phyloP scores from a whole-genome alignment of 2,888 invertebrate species.

The Netelia virgata region DNA sequence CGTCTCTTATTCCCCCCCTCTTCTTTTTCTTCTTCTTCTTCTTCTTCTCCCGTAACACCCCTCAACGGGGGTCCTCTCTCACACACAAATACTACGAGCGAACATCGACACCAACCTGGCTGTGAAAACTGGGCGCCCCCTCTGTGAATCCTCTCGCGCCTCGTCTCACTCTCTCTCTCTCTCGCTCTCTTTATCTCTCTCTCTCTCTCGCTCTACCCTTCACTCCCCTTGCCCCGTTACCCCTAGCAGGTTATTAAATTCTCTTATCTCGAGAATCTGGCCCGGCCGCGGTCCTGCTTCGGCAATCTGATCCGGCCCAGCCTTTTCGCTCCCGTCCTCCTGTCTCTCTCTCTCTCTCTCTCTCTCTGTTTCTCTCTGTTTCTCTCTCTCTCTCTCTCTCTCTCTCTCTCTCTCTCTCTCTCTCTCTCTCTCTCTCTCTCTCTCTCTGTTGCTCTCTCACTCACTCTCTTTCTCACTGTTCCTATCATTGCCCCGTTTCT shows the following conservation, averaged over 20 bases:
- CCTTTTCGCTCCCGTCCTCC: slow-evolving; percentile 79
- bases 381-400: slow-evolving; percentile 23
- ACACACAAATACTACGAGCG: slow-evolving; percentile 20
- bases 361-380: slow-evolving; percentile 35
- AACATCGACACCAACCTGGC: slow-evolving; percentile 51
- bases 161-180: slow-evolving; percentile 60
- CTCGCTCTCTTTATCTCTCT: slow-evolving; percentile 68
- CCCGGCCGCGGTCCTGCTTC: slow-evolving; percentile 80
- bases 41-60: slow-evolving; percentile 10
- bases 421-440: slow-evolving; percentile 61
- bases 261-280: slow-evolving; percentile 83
- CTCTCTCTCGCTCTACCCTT: slow-evolving; percentile 67
- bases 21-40: too few relatives aligned
- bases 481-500: slow-evolving; percentile 20
- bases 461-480: slow-evolving; percentile 62
- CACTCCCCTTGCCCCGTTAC: slow-evolving; percentile 31
- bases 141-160: slow-evolving; percentile 32
- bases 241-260: slow-evolving; percentile 84
- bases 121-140: slow-evolving; percentile 59
- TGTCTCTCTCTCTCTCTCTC: slow-evolving; percentile 67
- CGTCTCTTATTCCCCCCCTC: slow-evolving; percentile 63
- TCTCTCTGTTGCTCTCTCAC: slow-evolving; percentile 78
- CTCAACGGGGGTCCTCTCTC: slow-evolving; percentile 59
- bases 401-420: slow-evolving; percentile 49
- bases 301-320: slow-evolving; percentile 80